Conservation (phyloP, 1,140 invertebrate species). For the Anthonomus grandis region DNA sequence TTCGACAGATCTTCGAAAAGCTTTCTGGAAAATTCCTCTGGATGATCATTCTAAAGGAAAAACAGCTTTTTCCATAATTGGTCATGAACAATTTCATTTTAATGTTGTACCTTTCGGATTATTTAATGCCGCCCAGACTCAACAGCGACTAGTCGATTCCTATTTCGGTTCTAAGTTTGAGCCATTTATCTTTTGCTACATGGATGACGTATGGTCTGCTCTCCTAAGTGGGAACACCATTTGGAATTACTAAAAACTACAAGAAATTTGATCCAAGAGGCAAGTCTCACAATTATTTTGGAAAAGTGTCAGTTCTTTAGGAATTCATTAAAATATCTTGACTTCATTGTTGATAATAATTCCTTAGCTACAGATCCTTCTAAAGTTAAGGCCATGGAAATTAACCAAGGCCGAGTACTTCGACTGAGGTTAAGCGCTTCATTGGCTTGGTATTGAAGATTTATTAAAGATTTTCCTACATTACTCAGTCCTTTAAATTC, state of each 20-base stretch:
- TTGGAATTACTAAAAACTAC: slow-evolving; percentile 30
- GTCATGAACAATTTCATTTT: no score
- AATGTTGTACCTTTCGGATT: slow-evolving; percentile 48
- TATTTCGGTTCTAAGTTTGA: slow-evolving; percentile 40
- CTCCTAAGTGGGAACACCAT: slow-evolving; percentile 44
- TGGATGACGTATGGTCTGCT: slow-evolving; percentile 36
- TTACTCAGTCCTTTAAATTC: no score
- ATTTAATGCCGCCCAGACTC: no score
- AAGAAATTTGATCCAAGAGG: slow-evolving; percentile 15
- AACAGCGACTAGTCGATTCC: no score
- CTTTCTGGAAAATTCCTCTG: no score
- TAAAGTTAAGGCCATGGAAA: slow-evolving; percentile 31
- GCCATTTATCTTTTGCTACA: slow-evolving; percentile 35
- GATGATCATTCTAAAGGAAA: no score
- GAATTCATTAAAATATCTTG: slow-evolving; percentile 42
- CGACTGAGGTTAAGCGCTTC: no score
- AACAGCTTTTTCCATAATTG: no score
- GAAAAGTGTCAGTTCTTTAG: slow-evolving; percentile 33
- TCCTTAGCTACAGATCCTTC: slow-evolving; percentile 39
- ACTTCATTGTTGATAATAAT: slow-evolving; percentile 38
- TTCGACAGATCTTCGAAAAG: no score
- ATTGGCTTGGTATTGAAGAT: no score
- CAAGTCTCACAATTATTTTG: slow-evolving; percentile 18
- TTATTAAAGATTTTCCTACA: no score
- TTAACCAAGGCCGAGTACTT: no score